phyloP scores from a whole-genome alignment of 2,797 vertebrate genomes.

The Apodemus agrarius region DNA sequence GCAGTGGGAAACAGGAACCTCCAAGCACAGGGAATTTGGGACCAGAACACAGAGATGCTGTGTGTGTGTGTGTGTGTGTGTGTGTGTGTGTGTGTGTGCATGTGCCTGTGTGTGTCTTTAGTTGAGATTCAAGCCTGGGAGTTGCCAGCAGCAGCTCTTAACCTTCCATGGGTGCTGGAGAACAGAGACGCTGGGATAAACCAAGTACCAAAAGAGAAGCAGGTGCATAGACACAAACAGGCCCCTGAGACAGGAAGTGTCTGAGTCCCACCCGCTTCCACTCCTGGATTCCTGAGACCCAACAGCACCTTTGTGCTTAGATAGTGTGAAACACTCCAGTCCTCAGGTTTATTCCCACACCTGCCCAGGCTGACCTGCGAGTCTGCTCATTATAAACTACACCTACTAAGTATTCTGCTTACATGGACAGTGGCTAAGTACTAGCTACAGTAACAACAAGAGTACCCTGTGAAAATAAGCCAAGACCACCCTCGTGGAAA shows the following conservation, averaged over 20 bases:
- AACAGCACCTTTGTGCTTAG: background rate
- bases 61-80: background rate
- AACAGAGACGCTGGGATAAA: background rate
- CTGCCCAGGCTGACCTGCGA: background rate
- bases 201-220: constrained; percentile 13
- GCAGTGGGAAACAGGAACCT: background rate
- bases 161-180: background rate
- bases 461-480: background rate
- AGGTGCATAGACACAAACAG: background rate
- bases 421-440: background rate
- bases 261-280: background rate
- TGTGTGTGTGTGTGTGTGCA: background rate
- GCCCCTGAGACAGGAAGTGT: background rate
- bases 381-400: background rate
- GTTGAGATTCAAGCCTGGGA: background rate
- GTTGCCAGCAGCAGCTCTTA: background rate
- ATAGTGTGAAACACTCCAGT: background rate
- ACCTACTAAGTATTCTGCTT: background rate
- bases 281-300: background rate
- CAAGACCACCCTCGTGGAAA: background rate
- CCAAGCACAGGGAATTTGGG: background rate
- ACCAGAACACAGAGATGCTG: background rate
- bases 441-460: background rate
- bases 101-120: background rate
- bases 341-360: background rate